Evolutionary conservation across 2,888 invertebrate species (phyloP).

Genomic region (Odontothrips loti): DNA sequence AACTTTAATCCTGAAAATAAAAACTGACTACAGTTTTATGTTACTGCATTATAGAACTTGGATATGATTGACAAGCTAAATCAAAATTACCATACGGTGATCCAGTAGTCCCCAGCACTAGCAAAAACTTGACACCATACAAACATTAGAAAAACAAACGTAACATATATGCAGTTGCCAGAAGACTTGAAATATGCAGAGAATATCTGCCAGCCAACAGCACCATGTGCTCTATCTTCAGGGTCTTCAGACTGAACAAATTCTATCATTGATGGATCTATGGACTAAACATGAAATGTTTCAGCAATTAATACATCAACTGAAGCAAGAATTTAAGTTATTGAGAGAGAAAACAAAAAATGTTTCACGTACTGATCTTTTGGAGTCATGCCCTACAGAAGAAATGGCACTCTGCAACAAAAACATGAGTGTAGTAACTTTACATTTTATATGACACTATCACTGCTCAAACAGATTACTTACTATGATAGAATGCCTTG

Average conservation of each 20-base stretch:
- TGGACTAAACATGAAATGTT: not conserved
- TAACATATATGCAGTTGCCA: conserved; percentile 60
- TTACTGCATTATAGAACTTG: no score
- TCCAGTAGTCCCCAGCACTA: conserved; percentile 64
- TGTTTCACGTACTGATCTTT: not conserved
- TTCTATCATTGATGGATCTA: conserved; percentile 20
- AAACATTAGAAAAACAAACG: conserved; percentile 59
- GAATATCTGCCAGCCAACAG: conserved; percentile 60
- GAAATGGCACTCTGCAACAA: not conserved
- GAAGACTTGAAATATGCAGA: conserved; percentile 66
- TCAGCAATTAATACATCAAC: not conserved
- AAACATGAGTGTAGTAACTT: not conserved
- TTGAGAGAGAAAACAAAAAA: not conserved
- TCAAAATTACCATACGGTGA: conserved; percentile 61
- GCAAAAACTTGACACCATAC: conserved; percentile 56
- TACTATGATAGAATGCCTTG: not conserved
- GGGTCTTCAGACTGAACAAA: conserved; percentile 43
- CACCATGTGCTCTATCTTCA: conserved; percentile 60
- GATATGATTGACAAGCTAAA: not conserved
- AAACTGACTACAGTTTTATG: not conserved
- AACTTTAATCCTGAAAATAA: not conserved
- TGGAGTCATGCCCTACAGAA: not conserved
- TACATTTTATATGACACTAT: not conserved
- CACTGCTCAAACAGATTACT: not conserved
- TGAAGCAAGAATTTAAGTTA: not conserved